phyloP scores from a whole-genome alignment of 1,140 invertebrate species.

The Helicoverpa armigera region DNA sequence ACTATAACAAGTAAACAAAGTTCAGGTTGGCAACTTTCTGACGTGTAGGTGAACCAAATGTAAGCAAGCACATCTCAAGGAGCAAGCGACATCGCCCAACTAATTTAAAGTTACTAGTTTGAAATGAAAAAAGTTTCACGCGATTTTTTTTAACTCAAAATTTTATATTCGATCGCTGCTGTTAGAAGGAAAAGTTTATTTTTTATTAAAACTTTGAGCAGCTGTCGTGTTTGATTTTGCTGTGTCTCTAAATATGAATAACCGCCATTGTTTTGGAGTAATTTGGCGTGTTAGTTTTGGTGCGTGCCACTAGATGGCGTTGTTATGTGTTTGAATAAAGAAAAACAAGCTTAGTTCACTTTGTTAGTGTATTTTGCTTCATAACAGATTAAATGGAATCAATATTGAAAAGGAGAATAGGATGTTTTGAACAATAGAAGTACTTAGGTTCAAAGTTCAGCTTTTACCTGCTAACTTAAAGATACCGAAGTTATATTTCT shows the following conservation, averaged over 20 bases:
- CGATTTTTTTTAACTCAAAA: constrained; percentile 19
- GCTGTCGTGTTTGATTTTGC: constrained; percentile 13
- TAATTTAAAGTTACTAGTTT: constrained; percentile 13
- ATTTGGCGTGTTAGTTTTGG: not conserved
- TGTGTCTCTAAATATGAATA: not conserved
- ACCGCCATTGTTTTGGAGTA: not conserved
- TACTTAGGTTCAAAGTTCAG: too few species aligned
- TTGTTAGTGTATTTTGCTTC: not conserved
- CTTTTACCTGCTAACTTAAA: not conserved
- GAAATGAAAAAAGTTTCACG: constrained; percentile 38
- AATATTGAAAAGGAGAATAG: too few species aligned
- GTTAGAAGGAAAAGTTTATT: constrained; percentile 23
- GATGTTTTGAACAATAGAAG: too few species aligned
- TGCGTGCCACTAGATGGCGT: constrained; percentile 12
- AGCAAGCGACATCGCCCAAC: not conserved
- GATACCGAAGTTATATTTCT: not conserved
- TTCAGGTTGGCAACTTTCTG: not conserved
- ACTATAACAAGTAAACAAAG: constrained; percentile 11
- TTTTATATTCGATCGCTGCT: constrained; percentile 31
- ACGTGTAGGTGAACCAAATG: not conserved
- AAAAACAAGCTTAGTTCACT: too few species aligned
- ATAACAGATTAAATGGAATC: not conserved
- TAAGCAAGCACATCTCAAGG: not conserved
- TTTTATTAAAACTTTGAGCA: constrained; percentile 35
- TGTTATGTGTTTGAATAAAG: not conserved